Evolutionary conservation across 1,140 invertebrate genomes (phyloP), one percentile per base, ranked within the genome.

Genomic region (Cydia fagiglandana): DNA sequence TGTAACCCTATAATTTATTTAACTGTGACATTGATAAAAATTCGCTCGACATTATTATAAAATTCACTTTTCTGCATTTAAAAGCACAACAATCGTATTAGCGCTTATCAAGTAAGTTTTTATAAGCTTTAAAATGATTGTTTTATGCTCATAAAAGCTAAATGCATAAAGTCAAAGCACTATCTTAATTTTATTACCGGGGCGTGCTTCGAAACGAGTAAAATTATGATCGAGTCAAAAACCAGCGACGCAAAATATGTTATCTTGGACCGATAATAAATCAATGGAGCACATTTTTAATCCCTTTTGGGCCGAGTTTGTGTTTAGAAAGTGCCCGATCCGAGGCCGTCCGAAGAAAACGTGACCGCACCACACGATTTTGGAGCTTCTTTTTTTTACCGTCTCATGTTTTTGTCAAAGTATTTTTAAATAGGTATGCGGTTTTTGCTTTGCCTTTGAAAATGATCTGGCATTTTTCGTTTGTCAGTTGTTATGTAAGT

Each of bases 351-450:
- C n/a, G n/a, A 5, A 53, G 50, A 53, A 53, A 61, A 61, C 56
- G 56, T 61, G 56, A 61, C 56, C 20, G 56, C 20, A 3, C 3
- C 56, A 61, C 56, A 61, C 56, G 56, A 61, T 61, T 61, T 61
- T 61, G 56, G n/a, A 24, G 9, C 56, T 24, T 24, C 56, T 61
- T 61, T 24, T 56, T 56, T 56, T 61, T 61, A 10, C 56, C 56
- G 56, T 24, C 53, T 56, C 56, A 61, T 24, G 56, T 61, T 61
- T 61, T 61, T 61, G 20, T 61, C 20, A 61, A 53, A 61, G 56
- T 61, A 61, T 61, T 24, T 61, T 61, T 61, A 61, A 61, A 61
- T 61, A 61, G 20, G 7, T 61, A 61, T 61, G 20, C 9, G 20
- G 56, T 61, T 61, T 61, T 61, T 61, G 20, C 56, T 12, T 0